Conservation (phyloP, 1,140 invertebrate genomes). For the Sarcophaga peregrina region DNA sequence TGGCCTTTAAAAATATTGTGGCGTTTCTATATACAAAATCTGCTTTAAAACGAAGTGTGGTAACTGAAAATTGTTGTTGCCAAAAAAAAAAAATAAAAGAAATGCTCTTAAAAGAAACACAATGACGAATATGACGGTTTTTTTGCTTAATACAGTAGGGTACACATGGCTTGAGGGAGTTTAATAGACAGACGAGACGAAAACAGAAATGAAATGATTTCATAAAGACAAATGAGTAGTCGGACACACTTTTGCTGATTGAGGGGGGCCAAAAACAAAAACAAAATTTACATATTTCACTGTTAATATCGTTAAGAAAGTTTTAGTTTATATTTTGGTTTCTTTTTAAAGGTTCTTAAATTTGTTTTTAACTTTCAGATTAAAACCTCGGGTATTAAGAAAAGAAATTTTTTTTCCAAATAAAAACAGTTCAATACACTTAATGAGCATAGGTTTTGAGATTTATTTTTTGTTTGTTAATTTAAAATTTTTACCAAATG, state of each 20-base stretch:
- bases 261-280: neutral
- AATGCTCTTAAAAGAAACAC: neutral
- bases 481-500: too few species aligned
- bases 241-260: neutral
- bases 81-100: neutral
- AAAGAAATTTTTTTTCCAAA: too few species aligned
- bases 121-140: neutral
- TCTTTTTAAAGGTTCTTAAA: neutral
- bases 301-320: neutral
- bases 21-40: neutral
- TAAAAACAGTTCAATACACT: neutral
- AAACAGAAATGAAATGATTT: neutral
- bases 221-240: neutral
- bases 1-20: too few species aligned
- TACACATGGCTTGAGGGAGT: neutral
- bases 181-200: neutral
- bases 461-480: too few species aligned
- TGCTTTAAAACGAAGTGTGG: neutral
- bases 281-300: neutral
- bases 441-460: neutral
- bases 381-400: too few species aligned
- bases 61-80: neutral
- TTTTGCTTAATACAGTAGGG: neutral
- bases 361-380: neutral
- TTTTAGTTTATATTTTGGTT: neutral